These are phyloP conservation scores for Andricus curvator DNA, from an alignment of 2,888 invertebrate species.

Conservation along the genomic window DNA sequence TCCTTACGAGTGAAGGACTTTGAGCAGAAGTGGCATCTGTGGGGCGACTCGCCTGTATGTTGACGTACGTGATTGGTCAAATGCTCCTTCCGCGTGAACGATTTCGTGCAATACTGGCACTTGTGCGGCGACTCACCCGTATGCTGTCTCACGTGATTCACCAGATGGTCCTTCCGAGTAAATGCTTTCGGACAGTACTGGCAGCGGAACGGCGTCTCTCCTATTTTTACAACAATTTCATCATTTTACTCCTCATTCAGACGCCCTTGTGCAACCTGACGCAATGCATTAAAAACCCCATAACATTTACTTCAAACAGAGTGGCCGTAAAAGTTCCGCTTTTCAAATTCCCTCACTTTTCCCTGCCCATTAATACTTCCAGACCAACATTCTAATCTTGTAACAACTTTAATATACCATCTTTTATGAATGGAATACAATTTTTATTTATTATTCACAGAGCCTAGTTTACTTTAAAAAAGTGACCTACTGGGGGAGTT, in stretches of 20 bases:
- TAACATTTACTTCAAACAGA: too few relatives aligned
- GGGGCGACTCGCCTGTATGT: constrained; percentile 93
- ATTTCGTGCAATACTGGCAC: constrained; percentile 88
- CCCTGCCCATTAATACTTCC: too few relatives aligned
- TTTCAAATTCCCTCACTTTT: too few relatives aligned
- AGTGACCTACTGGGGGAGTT: too few relatives aligned
- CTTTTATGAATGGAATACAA: too few relatives aligned
- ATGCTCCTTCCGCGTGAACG: constrained; percentile 90
- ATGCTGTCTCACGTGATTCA: constrained; percentile 86
- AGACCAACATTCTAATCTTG: too few relatives aligned
- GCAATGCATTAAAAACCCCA: constrained; percentile 51
- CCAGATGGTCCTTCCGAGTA: constrained; percentile 90
- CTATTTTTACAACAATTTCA: constrained; percentile 59
- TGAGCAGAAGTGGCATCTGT: constrained; percentile 90
- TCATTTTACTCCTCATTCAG: background rate
- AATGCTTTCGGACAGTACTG: constrained; percentile 92
- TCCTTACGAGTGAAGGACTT: constrained; percentile 93
- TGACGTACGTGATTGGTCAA: constrained; percentile 92
- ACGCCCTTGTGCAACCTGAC: constrained; percentile 45
- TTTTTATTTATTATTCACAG: too few relatives aligned
- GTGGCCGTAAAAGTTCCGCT: too few relatives aligned
- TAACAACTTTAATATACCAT: too few relatives aligned
- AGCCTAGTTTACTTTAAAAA: too few relatives aligned
- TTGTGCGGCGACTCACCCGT: constrained; percentile 89
- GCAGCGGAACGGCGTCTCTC: constrained; percentile 88